phyloP scores from a whole-genome alignment of 2,888 invertebrate genomes.

The Diploptera punctata region DNA sequence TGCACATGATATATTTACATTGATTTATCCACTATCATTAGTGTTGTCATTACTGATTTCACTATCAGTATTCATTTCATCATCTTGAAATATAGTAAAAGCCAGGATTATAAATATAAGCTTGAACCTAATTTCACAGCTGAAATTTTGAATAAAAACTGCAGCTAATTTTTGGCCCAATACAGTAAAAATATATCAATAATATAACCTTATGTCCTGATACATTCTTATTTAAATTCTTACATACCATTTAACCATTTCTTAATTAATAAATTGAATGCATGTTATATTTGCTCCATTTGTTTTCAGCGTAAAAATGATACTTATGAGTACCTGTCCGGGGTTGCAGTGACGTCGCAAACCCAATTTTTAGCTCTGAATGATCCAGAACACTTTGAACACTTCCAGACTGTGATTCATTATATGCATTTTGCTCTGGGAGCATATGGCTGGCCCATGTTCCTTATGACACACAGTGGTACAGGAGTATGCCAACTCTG shows the following conservation, averaged over 20 bases:
- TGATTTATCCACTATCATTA: too few species aligned
- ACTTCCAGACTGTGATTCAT: slow-evolving; percentile 74
- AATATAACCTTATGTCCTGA: not conserved
- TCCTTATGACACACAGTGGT: slow-evolving; percentile 72
- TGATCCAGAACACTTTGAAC: slow-evolving; percentile 72
- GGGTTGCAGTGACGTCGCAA: slow-evolving; percentile 80
- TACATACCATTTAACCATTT: too few species aligned
- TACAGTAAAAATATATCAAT: too few species aligned
- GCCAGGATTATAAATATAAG: too few species aligned
- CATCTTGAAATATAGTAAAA: too few species aligned
- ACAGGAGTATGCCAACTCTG: slow-evolving; percentile 75
- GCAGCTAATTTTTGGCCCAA: too few species aligned
- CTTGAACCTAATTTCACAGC: too few species aligned
- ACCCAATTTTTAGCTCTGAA: slow-evolving; percentile 82
- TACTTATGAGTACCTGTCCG: slow-evolving; percentile 85
- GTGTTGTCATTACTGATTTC: too few species aligned
- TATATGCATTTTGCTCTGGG: slow-evolving; percentile 85
- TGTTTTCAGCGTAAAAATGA: slow-evolving; percentile 72
- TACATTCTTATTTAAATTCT: too few species aligned
- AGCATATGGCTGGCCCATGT: slow-evolving; percentile 90
- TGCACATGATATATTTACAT: too few species aligned
- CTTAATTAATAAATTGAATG: not conserved
- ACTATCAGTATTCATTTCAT: too few species aligned
- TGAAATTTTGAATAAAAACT: too few species aligned
- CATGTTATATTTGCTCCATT: not conserved